Percentiles rank a stretch among this genome's conserved stretches.
Conservation (phyloP, 2,113 vertebrate genomes). For the Epinephelus fuscoguttatus region DNA sequence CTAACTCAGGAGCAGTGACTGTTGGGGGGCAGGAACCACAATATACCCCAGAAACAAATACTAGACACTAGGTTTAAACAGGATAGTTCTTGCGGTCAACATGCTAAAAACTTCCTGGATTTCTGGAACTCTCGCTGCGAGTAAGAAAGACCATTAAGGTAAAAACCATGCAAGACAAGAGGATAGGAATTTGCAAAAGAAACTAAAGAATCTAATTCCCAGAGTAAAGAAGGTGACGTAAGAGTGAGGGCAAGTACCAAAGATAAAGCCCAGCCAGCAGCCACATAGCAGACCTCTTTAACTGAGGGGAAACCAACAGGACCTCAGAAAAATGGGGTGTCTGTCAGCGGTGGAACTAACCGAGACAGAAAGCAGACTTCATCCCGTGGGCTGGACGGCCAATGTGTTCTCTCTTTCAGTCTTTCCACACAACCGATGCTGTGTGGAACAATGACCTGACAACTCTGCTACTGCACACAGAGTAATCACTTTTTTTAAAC, state of each 20-base stretch:
- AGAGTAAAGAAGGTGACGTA: background rate
- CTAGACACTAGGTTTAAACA: background rate
- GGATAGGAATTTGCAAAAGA: background rate
- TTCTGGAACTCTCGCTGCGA: background rate
- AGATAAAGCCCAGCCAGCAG: constrained; percentile 39
- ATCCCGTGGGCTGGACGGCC: constrained; percentile 30
- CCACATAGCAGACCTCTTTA: constrained; percentile 24
- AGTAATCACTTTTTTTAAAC: constrained; percentile 22
- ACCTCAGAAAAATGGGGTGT: constrained; percentile 44
- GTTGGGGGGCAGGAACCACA: background rate
- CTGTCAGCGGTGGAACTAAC: constrained; percentile 39
- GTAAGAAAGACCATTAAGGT: background rate
- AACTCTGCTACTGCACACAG: constrained; percentile 23
- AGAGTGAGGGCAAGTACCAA: background rate
- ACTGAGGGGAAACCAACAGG: background rate
- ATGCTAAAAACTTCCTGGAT: background rate
- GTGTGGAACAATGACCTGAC: constrained; percentile 42
- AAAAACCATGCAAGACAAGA: background rate
- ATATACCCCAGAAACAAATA: background rate
- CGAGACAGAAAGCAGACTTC: constrained; percentile 65
- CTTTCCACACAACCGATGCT: constrained; percentile 49
- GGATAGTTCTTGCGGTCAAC: background rate
- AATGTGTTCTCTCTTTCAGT: constrained; percentile 41
- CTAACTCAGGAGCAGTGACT: background rate
- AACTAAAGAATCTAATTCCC: background rate